Percentiles rank a stretch among this genome's conserved stretches.
Evolutionary conservation across 1,140 invertebrate species (phyloP).

Genomic region (Diorhabda elongata): DNA sequence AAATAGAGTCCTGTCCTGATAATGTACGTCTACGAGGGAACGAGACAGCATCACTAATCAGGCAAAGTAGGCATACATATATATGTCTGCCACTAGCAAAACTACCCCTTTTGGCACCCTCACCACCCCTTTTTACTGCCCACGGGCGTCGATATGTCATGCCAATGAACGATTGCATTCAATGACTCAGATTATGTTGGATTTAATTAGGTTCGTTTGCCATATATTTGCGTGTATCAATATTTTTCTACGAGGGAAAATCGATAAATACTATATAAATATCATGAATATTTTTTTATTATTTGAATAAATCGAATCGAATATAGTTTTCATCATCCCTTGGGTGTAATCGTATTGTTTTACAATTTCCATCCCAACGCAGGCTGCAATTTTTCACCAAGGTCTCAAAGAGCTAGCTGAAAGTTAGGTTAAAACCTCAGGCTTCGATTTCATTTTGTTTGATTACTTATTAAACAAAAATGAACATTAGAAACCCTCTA

Average conservation of each 20-base stretch:
- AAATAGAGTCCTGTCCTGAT: neutral
- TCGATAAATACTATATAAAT: neutral
- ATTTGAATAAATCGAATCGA: neutral
- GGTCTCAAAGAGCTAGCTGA: too few species aligned
- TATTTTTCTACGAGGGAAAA: neutral
- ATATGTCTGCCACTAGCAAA: constrained; percentile 1
- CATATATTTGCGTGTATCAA: neutral
- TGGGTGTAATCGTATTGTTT: neutral
- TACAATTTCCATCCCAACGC: too few species aligned
- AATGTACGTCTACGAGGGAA: neutral
- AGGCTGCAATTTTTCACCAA: too few species aligned
- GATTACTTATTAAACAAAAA: too few species aligned
- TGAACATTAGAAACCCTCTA: too few species aligned
- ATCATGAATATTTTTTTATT: too few species aligned
- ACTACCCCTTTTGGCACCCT: neutral
- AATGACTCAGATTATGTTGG: neutral
- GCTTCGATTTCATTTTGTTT: too few species aligned
- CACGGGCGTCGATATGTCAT: neutral
- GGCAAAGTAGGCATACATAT: neutral
- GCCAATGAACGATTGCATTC: neutral
- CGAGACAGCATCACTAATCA: neutral
- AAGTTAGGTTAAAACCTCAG: too few species aligned
- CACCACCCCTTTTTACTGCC: neutral
- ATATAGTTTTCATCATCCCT: constrained; percentile 1
- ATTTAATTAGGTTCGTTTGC: constrained; percentile 2